phyloP scores from a whole-genome alignment of 1,140 invertebrate genomes.

The Musca vetustissima region DNA sequence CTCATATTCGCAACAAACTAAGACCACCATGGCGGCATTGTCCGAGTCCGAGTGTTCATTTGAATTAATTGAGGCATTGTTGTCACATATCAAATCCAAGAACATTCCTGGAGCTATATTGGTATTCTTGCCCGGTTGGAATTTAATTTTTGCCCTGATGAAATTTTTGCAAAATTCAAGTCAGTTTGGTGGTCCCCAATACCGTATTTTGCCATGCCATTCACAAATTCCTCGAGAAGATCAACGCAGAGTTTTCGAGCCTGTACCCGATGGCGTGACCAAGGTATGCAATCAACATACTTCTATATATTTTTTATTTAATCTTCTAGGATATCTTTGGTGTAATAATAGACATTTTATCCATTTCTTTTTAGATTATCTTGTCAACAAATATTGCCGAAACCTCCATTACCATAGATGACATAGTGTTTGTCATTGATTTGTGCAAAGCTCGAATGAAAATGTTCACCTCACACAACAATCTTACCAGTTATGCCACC shows the following conservation, averaged over 20 bases:
- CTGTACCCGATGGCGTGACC: conserved; percentile 70
- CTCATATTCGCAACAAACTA: conserved; percentile 66
- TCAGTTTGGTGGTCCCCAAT: conserved; percentile 70
- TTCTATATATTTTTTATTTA: conserved; percentile 50
- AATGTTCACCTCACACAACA: conserved; percentile 92
- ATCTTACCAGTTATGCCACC: conserved; percentile 92
- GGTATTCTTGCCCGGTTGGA: conserved; percentile 93
- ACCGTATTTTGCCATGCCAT: conserved; percentile 80
- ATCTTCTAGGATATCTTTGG: too few species aligned
- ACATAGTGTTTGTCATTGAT: conserved; percentile 95
- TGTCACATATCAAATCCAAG: conserved; percentile 74
- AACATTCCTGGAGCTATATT: conserved; percentile 81
- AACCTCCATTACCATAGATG: conserved; percentile 94
- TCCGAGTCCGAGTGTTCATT: conserved; percentile 86
- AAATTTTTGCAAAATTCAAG: conserved; percentile 74
- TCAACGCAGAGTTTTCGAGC: conserved; percentile 83
- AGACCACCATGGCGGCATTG: conserved; percentile 71
- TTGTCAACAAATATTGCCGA: conserved; percentile 91
- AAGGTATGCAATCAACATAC: too few species aligned
- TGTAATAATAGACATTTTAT: too few species aligned
- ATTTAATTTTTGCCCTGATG: conserved; percentile 89
- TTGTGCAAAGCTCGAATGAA: conserved; percentile 95
- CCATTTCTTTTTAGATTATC: conserved; percentile 65
- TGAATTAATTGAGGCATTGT: conserved; percentile 83
- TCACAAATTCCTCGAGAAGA: conserved; percentile 89